Percentiles rank a stretch among this genome's conserved stretches.
Evolutionary conservation across 2,888 invertebrate species (phyloP).

Genomic region (Volucella inflata): DNA sequence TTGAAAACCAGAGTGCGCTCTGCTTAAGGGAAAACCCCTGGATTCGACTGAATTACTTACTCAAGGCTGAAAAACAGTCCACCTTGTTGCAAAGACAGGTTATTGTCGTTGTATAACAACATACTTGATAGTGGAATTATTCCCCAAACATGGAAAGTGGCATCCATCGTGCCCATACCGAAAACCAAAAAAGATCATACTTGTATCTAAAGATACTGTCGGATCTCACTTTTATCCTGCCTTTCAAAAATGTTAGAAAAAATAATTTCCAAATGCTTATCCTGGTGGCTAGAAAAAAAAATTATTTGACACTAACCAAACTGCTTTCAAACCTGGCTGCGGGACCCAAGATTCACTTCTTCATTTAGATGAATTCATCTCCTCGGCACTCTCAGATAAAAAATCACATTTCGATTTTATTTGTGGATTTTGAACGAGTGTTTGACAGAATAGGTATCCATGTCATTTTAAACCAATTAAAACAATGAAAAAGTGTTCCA

Average conservation of each 20-base stretch:
- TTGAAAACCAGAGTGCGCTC: neutral
- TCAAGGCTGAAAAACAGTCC: conserved; percentile 3
- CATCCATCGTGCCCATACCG: conserved; percentile 15
- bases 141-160: conserved; percentile 8
- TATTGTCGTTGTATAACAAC: conserved; percentile 12
- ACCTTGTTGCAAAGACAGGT: neutral
- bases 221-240: conserved; percentile 44
- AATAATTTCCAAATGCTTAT: conserved; percentile 37
- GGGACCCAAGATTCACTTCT: conserved; percentile 44
- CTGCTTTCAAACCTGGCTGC: conserved; percentile 47
- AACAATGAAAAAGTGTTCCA: too few species aligned
- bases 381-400: conserved; percentile 32
- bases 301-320: conserved; percentile 38
- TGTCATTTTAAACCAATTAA: too few species aligned
- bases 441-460: conserved; percentile 23
- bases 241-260: conserved; percentile 45
- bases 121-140: conserved; percentile 7
- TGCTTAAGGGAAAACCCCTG: neutral
- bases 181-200: conserved; percentile 29
- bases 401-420: conserved; percentile 31
- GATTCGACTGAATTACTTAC: conserved; percentile 2
- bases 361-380: conserved; percentile 43
- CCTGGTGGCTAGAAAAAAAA: conserved; percentile 45
- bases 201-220: conserved; percentile 30
- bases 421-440: conserved; percentile 20